Conservation (phyloP, 2,888 invertebrate species). For the Scotopteryx bipunctaria region DNA sequence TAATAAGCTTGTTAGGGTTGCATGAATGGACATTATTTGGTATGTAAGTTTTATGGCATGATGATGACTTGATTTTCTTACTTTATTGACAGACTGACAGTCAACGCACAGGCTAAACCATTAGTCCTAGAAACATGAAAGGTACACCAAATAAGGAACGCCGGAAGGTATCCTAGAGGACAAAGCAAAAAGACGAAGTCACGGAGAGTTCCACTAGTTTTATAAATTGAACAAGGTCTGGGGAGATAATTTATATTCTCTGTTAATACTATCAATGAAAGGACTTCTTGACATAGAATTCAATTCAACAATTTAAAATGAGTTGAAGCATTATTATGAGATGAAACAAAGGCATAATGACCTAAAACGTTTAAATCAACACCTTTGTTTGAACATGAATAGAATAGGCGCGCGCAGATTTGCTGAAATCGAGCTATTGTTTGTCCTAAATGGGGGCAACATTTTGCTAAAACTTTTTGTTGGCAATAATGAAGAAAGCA, state of each 20-base stretch:
- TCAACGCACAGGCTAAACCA: no score
- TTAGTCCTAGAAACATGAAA: no score
- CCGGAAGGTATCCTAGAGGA: no score
- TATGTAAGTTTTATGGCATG: conserved; percentile 1
- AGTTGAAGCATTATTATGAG: conserved; percentile 10
- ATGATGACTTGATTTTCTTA: no score
- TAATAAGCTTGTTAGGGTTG: conserved; percentile 50
- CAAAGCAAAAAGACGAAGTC: no score
- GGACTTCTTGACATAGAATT: conserved; percentile 1
- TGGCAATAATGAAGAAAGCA: conserved; percentile 5
- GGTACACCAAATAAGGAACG: no score
- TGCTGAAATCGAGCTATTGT: conserved; percentile 25
- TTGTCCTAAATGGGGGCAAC: conserved; percentile 13
- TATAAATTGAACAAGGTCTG: no score
- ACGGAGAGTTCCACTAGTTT: no score
- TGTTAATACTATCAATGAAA: not conserved
- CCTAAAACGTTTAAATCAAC: conserved; percentile 26
- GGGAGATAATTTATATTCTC: not conserved
- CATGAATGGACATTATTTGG: conserved; percentile 28
- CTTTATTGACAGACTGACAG: no score
- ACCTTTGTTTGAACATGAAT: conserved; percentile 26
- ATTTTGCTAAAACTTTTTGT: conserved; percentile 16
- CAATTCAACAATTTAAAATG: conserved; percentile 6
- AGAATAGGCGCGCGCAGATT: conserved; percentile 17
- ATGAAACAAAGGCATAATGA: conserved; percentile 25